Evolutionary conservation across 2,888 invertebrate species (phyloP).

Genomic region (Platerodrilus igneus): DNA sequence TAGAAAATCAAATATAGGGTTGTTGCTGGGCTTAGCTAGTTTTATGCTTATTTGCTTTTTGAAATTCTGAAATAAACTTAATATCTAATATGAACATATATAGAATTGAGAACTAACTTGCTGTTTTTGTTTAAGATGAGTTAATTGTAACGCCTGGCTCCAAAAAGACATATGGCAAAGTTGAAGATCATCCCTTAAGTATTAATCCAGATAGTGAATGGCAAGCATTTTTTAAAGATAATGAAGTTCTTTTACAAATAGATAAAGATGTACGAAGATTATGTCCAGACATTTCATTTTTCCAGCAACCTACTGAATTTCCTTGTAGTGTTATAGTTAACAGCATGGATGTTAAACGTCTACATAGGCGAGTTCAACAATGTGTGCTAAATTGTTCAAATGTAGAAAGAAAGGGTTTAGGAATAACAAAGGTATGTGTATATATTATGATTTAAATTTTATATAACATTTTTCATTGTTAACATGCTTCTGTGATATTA

Average conservation of each 20-base stretch:
- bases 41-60: too few relatives aligned
- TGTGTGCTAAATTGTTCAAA: constrained; percentile 82
- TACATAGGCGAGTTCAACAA: constrained; percentile 85
- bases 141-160: constrained; percentile 80
- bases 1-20: too few relatives aligned
- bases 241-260: constrained; percentile 94
- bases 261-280: constrained; percentile 94
- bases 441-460: constrained; percentile 5
- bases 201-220: constrained; percentile 94
- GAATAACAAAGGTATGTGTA: constrained; percentile 75
- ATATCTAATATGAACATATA: too few relatives aligned
- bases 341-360: constrained; percentile 73
- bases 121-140: constrained; percentile 59
- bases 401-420: constrained; percentile 81
- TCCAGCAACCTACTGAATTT: constrained; percentile 89
- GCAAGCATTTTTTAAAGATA: constrained; percentile 95
- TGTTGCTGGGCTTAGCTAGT: too few relatives aligned
- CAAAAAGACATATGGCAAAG: constrained; percentile 56
- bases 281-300: constrained; percentile 96
- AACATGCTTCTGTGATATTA: constrained; percentile 27
- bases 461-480: constrained; percentile 9
- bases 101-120: too few relatives aligned
- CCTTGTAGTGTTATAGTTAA: constrained; percentile 79
- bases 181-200: constrained; percentile 85
- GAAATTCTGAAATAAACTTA: too few relatives aligned